Evolutionary conservation across 2,888 invertebrate genomes (phyloP), one percentile per base, ranked within the genome.

Genomic region (Plagiodera versicolora): DNA sequence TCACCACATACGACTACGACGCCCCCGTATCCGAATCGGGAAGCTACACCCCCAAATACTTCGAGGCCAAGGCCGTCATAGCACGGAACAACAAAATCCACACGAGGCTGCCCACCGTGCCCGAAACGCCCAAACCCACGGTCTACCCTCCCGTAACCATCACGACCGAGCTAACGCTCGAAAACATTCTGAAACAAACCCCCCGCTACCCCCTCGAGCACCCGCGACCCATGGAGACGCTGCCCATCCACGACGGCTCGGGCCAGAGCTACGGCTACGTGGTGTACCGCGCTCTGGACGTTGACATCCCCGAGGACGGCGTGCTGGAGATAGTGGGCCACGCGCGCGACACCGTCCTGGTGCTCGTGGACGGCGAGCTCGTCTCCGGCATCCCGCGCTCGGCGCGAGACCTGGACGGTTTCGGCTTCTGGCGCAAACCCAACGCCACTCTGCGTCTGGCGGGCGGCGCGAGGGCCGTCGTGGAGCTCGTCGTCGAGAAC

Each of bases 21-120:
- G 92, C 95, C 0, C 96, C 96, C 0, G 80, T 98, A 68, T 85
- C 84, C 4, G 97, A 98, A 81, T 89, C 92, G 52, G 96, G 96
- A 1, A 95, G 95, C 81, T 89, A 91, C 1, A 95, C 95, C 0
- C 82, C 85, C 0, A 96, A 96, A 80, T 97, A 92, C 77, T 84
- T 83, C 63, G 84, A 83, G 2, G 84, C 93, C 54, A 85, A 89
- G 69, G 81, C 87, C n/a, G 80, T 87, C 16, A 67, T 77, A 24
- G 63, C 53, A 9, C 70, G 75, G 61, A 77, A 81, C 58, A 78
- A 77, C 60, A 64, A 67, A 35, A 65, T 78, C 4, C 61, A 70
- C 63, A 77, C 77, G 3, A 70, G 65, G 49, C 65, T 74, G 35
- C 82, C 82, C 17, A 66, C 70, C 10, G 65, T 74, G 32, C 81